Base-by-base conservation (phyloP, 2,797 vertebrate genomes). In the Myotis pilosus region DNA sequence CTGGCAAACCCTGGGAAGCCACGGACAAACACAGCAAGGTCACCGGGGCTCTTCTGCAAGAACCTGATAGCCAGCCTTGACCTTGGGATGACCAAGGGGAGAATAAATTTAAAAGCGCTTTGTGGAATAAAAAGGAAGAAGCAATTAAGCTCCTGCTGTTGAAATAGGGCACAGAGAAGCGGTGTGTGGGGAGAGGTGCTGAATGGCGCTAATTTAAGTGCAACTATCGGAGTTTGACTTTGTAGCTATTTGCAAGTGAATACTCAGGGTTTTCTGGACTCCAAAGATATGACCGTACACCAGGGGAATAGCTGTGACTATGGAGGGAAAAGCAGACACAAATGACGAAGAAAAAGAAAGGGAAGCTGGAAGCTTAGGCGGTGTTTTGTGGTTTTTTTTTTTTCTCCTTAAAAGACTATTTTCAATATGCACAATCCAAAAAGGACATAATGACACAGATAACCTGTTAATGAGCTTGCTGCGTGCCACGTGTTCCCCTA, bases 191-290 rank as follows among this genome's bases (percentile, higher is more conserved):
- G 82, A 88, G 79, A 89, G 68, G 17, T n/a, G 68, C 10, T 87
- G 92, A 95, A 80, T 0, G 20, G 16, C 25, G 62, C 82, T 92
- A 74, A 57, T 60, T 89, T 33, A 84, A 89, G 93, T 4, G 74
- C 33, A 33, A 36, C 91, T 94, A 94, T 74, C 96, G 87, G 79
- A 83, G 38, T 86, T 44, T 87, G 89, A 94, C 66, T 97, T 92
- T 69, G 90, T 41, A 87, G 49, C 17, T 72, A 85, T 95, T 96
- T 96, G 78, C 87, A 94, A 81, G 86, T 30, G 96, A 97, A 96
- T 89, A 93, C 71, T 49, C 76, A 55, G 64, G 93, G 92, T 69
- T 88, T 95, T 94, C 96, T 96, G 97, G 90, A 71, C 92, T 83
- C 15, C 57, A 88, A 82, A 96, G 96, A 95, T 96, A 92, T 0